Base-by-base conservation (phyloP, 2,888 invertebrate species). In the Pseudoips prasinana region DNA sequence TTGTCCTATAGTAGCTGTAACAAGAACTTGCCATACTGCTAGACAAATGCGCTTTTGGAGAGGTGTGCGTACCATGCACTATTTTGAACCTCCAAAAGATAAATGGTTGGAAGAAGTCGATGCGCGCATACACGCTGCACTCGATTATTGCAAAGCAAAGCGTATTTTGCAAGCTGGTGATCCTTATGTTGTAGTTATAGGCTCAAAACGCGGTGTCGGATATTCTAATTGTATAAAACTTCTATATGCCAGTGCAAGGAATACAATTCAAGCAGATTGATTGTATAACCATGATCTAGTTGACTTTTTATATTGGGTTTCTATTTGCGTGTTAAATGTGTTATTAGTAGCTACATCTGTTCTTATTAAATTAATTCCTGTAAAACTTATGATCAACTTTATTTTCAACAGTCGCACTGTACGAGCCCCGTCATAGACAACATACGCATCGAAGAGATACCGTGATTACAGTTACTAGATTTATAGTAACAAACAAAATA, bases 1-100 rank as follows among this genome's bases (percentile, higher is more conserved):
- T 31, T 95, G 95, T 67, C 95, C 95, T 0, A 92, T 96, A 34
- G 82, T 96, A 30, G 92, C 94, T 2, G 90, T 96, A 6, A 94
- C 94, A 0, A 85, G 94, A 54, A 88, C 90, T 43, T 91, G 91
- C 10, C 91, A 91, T 52, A 91, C 92, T 4, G 92, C 94, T 1
- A 82, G 94, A 34, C 92, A 94, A 50, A 62, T 87, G 28, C 68
- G 88, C 8, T 77, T 91, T 44, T 90, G 87, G 81, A 73, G 88
- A 47, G 88, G 89, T 3, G 69, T 91, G 1, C 80, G 90, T 17
- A 83, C 91, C 2, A 62, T 91, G 49, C 86, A 91, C 61, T 91
- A 90, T 38, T 86, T 83, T 59, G 86, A 87, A 60, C 58, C 58
- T 1, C 52, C 73, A 8, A 79, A 64, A 55, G 50, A 46, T 7